phyloP scores from a whole-genome alignment of 2,113 vertebrate genomes.

The Caranx ignobilis region DNA sequence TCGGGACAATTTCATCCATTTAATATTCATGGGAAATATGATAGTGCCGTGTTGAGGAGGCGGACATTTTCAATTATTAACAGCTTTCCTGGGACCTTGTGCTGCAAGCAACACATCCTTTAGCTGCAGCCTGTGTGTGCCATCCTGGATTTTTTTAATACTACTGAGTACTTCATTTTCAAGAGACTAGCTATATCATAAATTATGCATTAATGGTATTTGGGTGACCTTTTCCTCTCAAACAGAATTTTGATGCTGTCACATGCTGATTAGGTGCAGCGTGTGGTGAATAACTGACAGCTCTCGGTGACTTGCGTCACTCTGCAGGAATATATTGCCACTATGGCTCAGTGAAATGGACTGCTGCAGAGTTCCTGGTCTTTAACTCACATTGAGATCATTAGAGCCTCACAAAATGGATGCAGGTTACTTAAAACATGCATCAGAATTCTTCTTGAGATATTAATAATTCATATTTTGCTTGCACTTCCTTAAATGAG shows the following conservation, averaged over 20 bases:
- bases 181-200: conserved; percentile 18
- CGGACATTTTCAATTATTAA: conserved; percentile 74
- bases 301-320: neutral
- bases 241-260: conserved; percentile 63
- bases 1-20: conserved; percentile 72
- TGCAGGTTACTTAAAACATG: neutral
- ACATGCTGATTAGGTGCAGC: conserved; percentile 51
- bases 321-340: conserved; percentile 4
- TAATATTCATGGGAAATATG: conserved; percentile 79
- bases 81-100: conserved; percentile 59
- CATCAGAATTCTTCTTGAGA: conserved; percentile 18
- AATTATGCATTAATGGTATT: conserved; percentile 71
- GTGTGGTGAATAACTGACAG: conserved; percentile 26
- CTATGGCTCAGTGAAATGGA: conserved; percentile 24
- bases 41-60: conserved; percentile 67
- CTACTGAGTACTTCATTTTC: conserved; percentile 32
- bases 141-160: conserved; percentile 30
- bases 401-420: conserved; percentile 1
- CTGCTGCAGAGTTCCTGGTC: neutral
- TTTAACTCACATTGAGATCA: conserved; percentile 12
- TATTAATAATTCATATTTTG: conserved; percentile 36
- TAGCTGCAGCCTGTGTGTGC: neutral
- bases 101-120: conserved; percentile 29
- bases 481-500: conserved; percentile 16
- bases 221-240: conserved; percentile 63